Percentiles rank a stretch among this genome's conserved stretches.
Evolutionary conservation across 92 coral and sea anemone species (phyloP).

Genomic region (Palythoa heliodiscus): DNA sequence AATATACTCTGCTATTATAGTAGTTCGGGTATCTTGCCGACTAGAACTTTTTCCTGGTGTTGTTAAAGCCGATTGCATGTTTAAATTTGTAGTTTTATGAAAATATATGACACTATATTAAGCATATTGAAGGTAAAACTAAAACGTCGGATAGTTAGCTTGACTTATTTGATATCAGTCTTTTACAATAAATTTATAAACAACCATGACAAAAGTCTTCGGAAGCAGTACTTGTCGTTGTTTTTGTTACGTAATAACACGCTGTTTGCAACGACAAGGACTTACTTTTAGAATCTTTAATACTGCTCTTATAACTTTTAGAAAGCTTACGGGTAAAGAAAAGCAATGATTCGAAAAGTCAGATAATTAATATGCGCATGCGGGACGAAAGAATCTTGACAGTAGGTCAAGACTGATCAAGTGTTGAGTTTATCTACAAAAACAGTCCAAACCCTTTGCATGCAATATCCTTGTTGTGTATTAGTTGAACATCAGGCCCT

Average conservation of each 20-base stretch:
- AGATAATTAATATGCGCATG: neutral
- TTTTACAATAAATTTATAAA: neutral
- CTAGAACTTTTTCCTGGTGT: neutral
- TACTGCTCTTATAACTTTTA: neutral
- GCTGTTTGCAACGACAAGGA: neutral
- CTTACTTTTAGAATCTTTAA: neutral
- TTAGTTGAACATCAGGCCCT: slow-evolving; percentile 7
- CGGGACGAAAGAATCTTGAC: neutral
- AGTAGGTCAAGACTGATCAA: slow-evolving; percentile 6
- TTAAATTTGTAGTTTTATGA: neutral
- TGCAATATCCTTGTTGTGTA: neutral
- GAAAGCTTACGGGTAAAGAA: neutral
- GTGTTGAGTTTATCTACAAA: slow-evolving; percentile 9
- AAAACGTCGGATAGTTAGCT: neutral
- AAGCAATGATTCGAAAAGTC: neutral
- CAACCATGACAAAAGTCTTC: neutral
- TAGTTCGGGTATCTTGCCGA: neutral
- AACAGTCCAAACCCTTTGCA: neutral
- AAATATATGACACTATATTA: slow-evolving; percentile 6
- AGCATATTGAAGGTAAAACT: too few species aligned
- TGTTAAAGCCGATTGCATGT: slow-evolving; percentile 16
- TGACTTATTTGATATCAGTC: neutral
- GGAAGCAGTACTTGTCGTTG: neutral
- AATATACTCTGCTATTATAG: neutral
- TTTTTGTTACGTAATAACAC: neutral